These are phyloP conservation scores for Nothobranchius kuhntae DNA, from an alignment of 2,113 vertebrate species.

Conservation along the genomic window DNA sequence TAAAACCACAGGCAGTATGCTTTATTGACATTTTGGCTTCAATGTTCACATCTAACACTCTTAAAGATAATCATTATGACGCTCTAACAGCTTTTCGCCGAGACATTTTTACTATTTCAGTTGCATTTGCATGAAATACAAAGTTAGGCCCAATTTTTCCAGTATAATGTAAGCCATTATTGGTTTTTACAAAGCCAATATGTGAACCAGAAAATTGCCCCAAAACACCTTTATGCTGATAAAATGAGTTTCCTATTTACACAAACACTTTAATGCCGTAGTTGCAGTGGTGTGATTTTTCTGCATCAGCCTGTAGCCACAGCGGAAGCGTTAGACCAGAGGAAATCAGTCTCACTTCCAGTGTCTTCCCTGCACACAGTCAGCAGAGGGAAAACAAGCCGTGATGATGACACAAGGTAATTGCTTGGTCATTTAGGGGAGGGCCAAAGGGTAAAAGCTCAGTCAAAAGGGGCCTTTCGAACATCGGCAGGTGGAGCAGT, in stretches of 20 bases:
- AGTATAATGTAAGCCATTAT: not conserved
- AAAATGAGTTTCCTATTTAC: not conserved
- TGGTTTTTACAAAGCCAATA: constrained; percentile 3
- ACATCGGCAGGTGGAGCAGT: constrained; percentile 4
- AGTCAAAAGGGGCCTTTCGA: not conserved
- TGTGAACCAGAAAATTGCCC: not conserved
- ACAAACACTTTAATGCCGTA: not conserved
- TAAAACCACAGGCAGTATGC: constrained; percentile 14
- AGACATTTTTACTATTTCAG: constrained; percentile 21
- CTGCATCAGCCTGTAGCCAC: not conserved
- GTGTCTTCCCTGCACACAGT: not conserved
- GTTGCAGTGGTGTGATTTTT: not conserved
- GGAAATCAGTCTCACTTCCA: constrained; percentile 7
- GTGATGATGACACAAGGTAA: constrained; percentile 16
- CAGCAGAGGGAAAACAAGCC: constrained; percentile 9
- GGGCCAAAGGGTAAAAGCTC: constrained; percentile 21
- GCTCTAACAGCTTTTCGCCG: constrained; percentile 9
- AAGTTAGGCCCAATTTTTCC: not conserved
- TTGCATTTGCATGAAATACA: constrained; percentile 15
- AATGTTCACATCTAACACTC: constrained; percentile 19
- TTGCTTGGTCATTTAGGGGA: constrained; percentile 21
- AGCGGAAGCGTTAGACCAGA: not conserved
- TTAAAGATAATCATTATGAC: constrained; percentile 26
- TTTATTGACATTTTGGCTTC: constrained; percentile 47
- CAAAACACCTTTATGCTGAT: constrained; percentile 4